A percentile compares a stretch with the other conserved stretches of the same genome.
Evolutionary conservation across 2,113 vertebrate genomes (phyloP).

Genomic region (Limanda limanda): DNA sequence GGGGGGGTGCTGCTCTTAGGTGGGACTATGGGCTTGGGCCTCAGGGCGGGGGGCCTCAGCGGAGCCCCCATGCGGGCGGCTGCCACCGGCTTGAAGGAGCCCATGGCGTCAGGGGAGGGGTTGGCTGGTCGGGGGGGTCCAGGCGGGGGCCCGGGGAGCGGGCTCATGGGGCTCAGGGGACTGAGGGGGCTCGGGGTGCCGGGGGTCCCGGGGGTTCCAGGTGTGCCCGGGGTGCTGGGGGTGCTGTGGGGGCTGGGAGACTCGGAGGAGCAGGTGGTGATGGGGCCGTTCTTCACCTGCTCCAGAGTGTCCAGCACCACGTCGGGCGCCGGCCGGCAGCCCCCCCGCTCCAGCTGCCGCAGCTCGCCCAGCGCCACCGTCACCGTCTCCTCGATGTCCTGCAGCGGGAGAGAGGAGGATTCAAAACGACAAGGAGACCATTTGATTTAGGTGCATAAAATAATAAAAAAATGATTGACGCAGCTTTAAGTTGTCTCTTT

Average conservation of each 20-base stretch:
- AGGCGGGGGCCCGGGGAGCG: constrained; percentile 75
- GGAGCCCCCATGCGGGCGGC: constrained; percentile 92
- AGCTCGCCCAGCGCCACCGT: constrained; percentile 93
- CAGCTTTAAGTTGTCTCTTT: no score
- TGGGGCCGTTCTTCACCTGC: constrained; percentile 90
- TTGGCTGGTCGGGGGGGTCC: constrained; percentile 70
- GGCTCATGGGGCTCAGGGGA: constrained; percentile 83
- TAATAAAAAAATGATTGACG: no score
- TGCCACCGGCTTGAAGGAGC: constrained; percentile 90
- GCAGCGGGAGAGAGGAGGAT: not conserved
- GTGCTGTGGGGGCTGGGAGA: constrained; percentile 91
- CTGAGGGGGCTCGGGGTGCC: constrained; percentile 89
- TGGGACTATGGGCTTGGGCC: constrained; percentile 94
- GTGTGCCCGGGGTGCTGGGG: constrained; percentile 78
- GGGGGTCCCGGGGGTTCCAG: constrained; percentile 82
- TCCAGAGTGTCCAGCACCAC: constrained; percentile 98
- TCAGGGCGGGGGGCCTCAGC: constrained; percentile 92
- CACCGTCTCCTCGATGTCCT: constrained; percentile 99
- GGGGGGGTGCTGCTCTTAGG: constrained; percentile 95
- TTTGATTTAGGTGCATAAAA: no score
- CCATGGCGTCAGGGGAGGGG: constrained; percentile 90
- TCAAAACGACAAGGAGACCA: no score
- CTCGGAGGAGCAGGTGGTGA: constrained; percentile 89
- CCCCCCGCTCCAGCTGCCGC: constrained; percentile 92
- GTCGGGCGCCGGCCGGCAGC: constrained; percentile 91